Percentiles rank a stretch among this genome's conserved stretches.
Evolutionary conservation across 2,113 vertebrate species (phyloP).

Genomic region (Sorex araneus): DNA sequence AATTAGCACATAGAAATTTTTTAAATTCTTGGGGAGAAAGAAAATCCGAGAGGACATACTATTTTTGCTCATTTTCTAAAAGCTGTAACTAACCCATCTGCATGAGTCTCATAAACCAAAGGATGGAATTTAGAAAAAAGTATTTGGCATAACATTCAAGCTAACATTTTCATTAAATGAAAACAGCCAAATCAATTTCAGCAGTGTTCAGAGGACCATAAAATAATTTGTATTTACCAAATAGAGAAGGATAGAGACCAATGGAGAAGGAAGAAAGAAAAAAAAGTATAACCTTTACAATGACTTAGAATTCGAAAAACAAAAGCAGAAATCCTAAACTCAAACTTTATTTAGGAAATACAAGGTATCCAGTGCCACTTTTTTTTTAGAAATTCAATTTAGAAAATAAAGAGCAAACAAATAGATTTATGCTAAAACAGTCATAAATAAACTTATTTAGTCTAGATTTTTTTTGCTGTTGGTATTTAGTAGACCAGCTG

Average conservation of each 20-base stretch:
- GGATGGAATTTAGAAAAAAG: conserved; percentile 28
- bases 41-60: conserved; percentile 38
- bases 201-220: conserved; percentile 63
- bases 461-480: conserved; percentile 41
- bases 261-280: conserved; percentile 78
- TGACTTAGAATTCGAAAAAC: conserved; percentile 74
- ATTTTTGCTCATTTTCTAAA: conserved; percentile 59
- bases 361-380: conserved; percentile 66
- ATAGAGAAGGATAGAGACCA: conserved; percentile 77
- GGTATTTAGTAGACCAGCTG: conserved; percentile 51
- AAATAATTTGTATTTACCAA: conserved; percentile 83
- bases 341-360: conserved; percentile 75
- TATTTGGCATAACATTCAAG: conserved; percentile 61
- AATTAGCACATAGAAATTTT: conserved; percentile 29
- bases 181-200: conserved; percentile 74
- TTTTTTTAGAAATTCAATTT: conserved; percentile 81
- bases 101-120: background rate
- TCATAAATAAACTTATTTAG: background rate
- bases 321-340: conserved; percentile 71
- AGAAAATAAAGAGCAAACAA: conserved; percentile 76
- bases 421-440: conserved; percentile 65
- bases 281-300: conserved; percentile 68
- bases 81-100: background rate
- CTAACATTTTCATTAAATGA: conserved; percentile 76
- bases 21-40: conserved; percentile 51